phyloP scores from a whole-genome alignment of 2,888 invertebrate genomes.

The Brachycybe producta region DNA sequence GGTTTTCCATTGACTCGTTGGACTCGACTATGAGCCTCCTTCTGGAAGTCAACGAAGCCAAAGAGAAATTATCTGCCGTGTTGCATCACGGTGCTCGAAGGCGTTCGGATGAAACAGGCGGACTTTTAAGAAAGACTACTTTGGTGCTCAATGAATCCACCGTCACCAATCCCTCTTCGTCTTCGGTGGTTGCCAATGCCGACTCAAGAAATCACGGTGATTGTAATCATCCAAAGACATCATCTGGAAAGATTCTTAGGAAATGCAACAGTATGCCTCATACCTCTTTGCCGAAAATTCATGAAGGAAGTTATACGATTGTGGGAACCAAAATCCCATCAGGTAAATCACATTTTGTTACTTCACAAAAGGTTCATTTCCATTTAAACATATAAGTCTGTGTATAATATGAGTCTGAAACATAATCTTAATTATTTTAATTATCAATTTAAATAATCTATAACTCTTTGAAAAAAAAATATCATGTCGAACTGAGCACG shows the following conservation, averaged over 20 bases:
- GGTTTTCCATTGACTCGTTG: slow-evolving; percentile 18
- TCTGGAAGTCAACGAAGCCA: slow-evolving; percentile 11
- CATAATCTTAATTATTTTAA: too few relatives aligned
- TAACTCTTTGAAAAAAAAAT: too few relatives aligned
- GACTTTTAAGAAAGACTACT: too few relatives aligned
- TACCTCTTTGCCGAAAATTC: slow-evolving; percentile 14
- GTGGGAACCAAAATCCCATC: slow-evolving; percentile 5
- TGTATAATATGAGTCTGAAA: too few relatives aligned
- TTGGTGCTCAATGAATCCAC: too few relatives aligned
- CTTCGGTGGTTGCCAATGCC: neutral
- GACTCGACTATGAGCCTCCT: slow-evolving; percentile 11
- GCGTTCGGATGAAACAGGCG: slow-evolving; percentile 6
- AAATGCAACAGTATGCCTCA: slow-evolving; percentile 12
- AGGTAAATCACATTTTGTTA: too few relatives aligned
- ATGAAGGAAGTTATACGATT: slow-evolving; percentile 9
- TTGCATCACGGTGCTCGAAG: neutral
- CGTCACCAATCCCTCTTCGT: neutral
- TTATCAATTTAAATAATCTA: too few relatives aligned
- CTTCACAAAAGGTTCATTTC: too few relatives aligned
- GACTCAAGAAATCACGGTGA: slow-evolving; percentile 12
- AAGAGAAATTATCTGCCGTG: slow-evolving; percentile 4
- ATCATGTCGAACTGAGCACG: too few relatives aligned
- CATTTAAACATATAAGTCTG: too few relatives aligned
- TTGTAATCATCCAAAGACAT: neutral
- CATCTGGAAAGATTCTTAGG: slow-evolving; percentile 5